Evolutionary conservation across 1,140 invertebrate genomes (phyloP).

Genomic region (Ridgeia piscesae): DNA sequence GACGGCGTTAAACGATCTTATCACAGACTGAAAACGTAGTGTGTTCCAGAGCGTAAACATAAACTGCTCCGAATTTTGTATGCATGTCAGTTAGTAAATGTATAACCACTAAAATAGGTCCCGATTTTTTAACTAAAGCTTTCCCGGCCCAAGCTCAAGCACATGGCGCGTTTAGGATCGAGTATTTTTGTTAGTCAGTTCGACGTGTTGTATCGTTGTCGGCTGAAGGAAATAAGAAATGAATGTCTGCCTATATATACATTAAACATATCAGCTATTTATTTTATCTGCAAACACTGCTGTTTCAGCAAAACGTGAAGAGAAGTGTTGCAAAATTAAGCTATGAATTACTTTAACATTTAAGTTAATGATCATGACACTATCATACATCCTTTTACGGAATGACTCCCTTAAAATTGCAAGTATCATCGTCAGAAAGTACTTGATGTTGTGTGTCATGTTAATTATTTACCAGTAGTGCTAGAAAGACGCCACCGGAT

Average conservation of each 20-base stretch:
- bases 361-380: too few species aligned
- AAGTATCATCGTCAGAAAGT: too few species aligned
- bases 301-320: too few species aligned
- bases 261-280: background rate
- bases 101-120: background rate
- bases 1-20: background rate
- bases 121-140: background rate
- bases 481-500: background rate
- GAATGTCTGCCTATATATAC: background rate
- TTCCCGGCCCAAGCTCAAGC: background rate
- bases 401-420: too few species aligned
- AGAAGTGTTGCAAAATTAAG: too few species aligned
- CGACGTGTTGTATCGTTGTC: background rate
- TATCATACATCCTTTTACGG: too few species aligned
- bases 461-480: too few species aligned
- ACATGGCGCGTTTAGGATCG: background rate
- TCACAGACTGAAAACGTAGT: background rate
- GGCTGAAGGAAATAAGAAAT: background rate
- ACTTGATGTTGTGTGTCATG: too few species aligned
- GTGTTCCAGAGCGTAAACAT: background rate
- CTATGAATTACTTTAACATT: too few species aligned
- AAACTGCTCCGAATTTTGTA: background rate
- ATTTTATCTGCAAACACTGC: too few species aligned
- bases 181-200: background rate
- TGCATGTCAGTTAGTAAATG: background rate